Evolutionary conservation across 2,113 vertebrate species (phyloP), one percentile per base, ranked within the genome.

Genomic region (Porphyrio hochstetteri): DNA sequence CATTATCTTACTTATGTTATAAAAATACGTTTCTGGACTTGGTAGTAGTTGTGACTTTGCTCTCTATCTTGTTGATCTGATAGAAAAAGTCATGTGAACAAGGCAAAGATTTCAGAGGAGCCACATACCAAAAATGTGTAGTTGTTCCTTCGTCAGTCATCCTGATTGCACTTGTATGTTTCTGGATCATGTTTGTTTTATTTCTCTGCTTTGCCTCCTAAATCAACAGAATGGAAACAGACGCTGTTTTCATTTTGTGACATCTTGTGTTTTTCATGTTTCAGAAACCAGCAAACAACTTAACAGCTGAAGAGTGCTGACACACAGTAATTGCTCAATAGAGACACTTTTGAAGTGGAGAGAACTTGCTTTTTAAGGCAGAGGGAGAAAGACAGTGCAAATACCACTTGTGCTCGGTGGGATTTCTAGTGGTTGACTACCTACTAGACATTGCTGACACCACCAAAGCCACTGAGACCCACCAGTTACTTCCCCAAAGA

Each of bases 261-360:
- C 86, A 68, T 87, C 92, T 95, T 86, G 83, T 93, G 88, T 86
- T 97, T 94, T 91, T 82, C 38, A 3, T 36, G 86, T 93, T 93
- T 93, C 75, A 78, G 72, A 92, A 91, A 86, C 0, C 9, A 60
- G 80, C 92, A 96, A 88, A 93, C 90, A 96, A 79, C 93, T 94
- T 71, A 46, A 50, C 0, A 20, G 25, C 80, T 92, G 88, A 50
- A 27, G 77, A 93, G 95, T 92, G 95, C 95, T 95, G 95, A 96
- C 95, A 90, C 79, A 18, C 50, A 75, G 77, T 79, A 88, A 76
- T 92, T 96, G 92, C 96, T 91, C 95, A 96, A 92, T 5, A 61
- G 65, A 84, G 44, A 65, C 68, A 18, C 72, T 75, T 96, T 90
- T 97, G 95, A 96, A 96, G 96, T 97, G 92, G 95, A 48, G 68